phyloP scores from a whole-genome alignment of 2,113 vertebrate species.

The Coturnix japonica region DNA sequence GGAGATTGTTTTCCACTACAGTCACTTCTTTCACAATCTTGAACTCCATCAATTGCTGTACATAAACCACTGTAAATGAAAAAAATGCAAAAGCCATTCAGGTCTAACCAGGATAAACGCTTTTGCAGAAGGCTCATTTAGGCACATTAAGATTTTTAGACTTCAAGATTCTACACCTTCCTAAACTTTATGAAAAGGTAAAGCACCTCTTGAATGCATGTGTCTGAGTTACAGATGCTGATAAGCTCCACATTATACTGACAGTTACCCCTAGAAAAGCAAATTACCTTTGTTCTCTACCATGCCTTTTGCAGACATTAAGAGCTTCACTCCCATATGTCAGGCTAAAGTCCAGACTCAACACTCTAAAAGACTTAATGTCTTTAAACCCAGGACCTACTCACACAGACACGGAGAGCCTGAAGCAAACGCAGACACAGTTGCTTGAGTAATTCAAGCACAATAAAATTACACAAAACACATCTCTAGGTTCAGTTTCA shows the following conservation, averaged over 20 bases:
- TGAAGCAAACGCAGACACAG: not conserved
- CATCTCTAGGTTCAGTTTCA: not conserved
- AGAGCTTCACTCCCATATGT: not conserved
- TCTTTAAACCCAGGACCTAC: not conserved
- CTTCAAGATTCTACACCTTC: slow-evolving; percentile 6
- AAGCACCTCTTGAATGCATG: not conserved
- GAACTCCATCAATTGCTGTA: not conserved
- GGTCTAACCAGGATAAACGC: not conserved
- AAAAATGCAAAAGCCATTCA: slow-evolving; percentile 32
- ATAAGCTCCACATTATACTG: not conserved
- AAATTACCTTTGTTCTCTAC: not conserved
- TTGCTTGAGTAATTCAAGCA: not conserved
- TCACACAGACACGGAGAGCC: not conserved
- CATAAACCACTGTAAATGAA: not conserved
- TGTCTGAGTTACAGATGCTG: not conserved
- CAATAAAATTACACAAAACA: not conserved
- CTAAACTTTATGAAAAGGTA: not conserved
- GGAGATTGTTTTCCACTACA: not conserved
- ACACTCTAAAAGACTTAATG: not conserved
- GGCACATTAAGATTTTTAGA: not conserved
- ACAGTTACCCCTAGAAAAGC: not conserved
- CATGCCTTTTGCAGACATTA: not conserved
- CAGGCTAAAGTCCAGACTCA: not conserved
- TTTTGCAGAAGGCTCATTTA: slow-evolving; percentile 10
- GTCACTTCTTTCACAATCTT: not conserved